phyloP scores from a whole-genome alignment of 2,797 vertebrate genomes.

The Okamejei kenojei region DNA sequence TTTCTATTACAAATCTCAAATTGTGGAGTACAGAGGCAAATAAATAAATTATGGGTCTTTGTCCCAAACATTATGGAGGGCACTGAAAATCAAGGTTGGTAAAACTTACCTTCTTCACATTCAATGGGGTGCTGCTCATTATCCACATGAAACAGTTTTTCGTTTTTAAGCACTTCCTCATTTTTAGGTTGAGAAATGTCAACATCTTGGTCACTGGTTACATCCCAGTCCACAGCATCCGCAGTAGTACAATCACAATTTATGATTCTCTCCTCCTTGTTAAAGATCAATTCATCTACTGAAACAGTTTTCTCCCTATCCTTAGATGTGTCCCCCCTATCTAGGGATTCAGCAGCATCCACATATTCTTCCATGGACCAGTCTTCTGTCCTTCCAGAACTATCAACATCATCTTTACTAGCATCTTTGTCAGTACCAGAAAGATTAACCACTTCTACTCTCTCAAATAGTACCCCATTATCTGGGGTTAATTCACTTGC shows the following conservation, averaged over 20 bases:
- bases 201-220: background rate
- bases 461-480: background rate
- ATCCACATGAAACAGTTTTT: background rate
- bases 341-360: slow-evolving; percentile 29
- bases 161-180: background rate
- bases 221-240: background rate
- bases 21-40: too few relatives aligned
- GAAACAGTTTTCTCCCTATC: background rate
- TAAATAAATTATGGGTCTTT: too few relatives aligned
- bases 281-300: background rate
- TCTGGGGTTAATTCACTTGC: background rate
- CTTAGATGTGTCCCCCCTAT: background rate
- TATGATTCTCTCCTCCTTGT: background rate
- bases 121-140: background rate
- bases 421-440: background rate
- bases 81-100: background rate
- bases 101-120: slow-evolving; percentile 24
- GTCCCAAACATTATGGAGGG: too few relatives aligned
- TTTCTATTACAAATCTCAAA: too few relatives aligned
- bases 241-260: background rate
- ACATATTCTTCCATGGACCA: slow-evolving; percentile 35
- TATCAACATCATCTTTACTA: background rate
- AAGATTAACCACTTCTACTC: background rate
- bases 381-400: slow-evolving; percentile 26
- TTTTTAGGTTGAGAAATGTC: background rate